Percentiles rank a stretch among this genome's conserved stretches.
phyloP scores from a whole-genome alignment of 2,113 vertebrate genomes.

The Camelus bactrianus region DNA sequence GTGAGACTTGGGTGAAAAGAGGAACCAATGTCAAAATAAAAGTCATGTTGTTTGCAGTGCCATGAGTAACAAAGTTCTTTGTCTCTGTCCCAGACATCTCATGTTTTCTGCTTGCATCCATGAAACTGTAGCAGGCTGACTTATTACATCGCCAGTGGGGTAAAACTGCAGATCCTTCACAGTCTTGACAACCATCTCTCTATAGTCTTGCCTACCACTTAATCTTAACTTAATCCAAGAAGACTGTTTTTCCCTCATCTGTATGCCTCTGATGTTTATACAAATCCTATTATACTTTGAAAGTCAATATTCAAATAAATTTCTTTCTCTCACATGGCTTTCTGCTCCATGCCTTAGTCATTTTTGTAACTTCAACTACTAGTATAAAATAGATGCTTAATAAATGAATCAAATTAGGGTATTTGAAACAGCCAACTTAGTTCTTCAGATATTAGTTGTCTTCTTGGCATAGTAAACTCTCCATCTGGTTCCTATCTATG shows the following conservation, averaged over 20 bases:
- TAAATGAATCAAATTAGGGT: neutral
- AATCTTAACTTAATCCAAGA: neutral
- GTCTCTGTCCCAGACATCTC: neutral
- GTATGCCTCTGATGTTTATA: neutral
- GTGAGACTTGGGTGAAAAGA: neutral
- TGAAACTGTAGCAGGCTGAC: neutral
- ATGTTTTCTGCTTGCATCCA: neutral
- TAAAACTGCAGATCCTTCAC: neutral
- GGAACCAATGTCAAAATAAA: neutral
- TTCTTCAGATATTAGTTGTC: neutral
- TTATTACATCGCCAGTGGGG: neutral
- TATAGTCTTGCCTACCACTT: neutral
- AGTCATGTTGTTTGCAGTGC: neutral
- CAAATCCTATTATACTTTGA: neutral
- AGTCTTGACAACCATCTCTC: neutral
- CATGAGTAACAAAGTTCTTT: neutral
- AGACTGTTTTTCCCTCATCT: neutral
- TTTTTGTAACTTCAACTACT: neutral
- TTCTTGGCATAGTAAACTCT: constrained; percentile 8
- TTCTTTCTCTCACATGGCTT: neutral
- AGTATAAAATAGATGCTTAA: constrained; percentile 18
- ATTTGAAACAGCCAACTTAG: neutral
- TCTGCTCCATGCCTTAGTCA: neutral
- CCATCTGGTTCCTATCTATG: neutral
- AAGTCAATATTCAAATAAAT: neutral